Percentiles rank a stretch among this genome's conserved stretches.
phyloP scores from a whole-genome alignment of 2,888 invertebrate genomes.

The Dione vanillae region DNA sequence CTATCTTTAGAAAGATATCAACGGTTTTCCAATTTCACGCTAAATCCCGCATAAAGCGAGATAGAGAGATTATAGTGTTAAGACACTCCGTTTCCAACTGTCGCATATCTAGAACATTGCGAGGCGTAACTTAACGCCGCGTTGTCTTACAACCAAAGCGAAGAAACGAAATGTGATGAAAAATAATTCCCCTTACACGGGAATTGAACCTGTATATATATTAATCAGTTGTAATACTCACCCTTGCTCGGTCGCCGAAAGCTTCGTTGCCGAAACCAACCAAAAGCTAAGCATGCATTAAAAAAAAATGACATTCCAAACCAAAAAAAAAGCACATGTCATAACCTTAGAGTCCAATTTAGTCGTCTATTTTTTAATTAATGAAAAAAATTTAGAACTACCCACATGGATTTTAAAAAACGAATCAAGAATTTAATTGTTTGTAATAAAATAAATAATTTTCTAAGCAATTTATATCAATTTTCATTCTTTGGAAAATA shows the following conservation, averaged over 20 bases:
- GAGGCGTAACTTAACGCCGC: too few species aligned
- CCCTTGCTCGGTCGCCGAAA: conserved; percentile 54
- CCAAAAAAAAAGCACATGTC: conserved; percentile 4
- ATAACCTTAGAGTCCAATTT: not conserved
- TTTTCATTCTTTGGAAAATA: too few species aligned
- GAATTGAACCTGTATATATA: not conserved
- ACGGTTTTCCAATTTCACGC: not conserved
- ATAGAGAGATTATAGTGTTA: not conserved
- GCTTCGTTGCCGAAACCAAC: conserved; percentile 60
- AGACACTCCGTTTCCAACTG: too few species aligned
- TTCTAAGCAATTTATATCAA: too few species aligned
- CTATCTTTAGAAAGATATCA: too few species aligned
- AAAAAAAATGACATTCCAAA: conserved; percentile 23
- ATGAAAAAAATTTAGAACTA: not conserved
- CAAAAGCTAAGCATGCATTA: conserved; percentile 53
- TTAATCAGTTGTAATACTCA: conserved; percentile 49
- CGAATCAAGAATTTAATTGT: too few species aligned
- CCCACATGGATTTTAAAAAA: conserved; percentile 1
- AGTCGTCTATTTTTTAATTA: not conserved
- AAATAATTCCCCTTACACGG: not conserved
- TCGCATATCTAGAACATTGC: too few species aligned
- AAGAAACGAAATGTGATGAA: not conserved
- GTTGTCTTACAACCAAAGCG: not conserved
- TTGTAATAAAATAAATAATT: too few species aligned
- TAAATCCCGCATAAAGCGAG: not conserved